Evolutionary conservation across 2,797 vertebrate genomes (phyloP).

Genomic region (Centroberyx gerrardi): DNA sequence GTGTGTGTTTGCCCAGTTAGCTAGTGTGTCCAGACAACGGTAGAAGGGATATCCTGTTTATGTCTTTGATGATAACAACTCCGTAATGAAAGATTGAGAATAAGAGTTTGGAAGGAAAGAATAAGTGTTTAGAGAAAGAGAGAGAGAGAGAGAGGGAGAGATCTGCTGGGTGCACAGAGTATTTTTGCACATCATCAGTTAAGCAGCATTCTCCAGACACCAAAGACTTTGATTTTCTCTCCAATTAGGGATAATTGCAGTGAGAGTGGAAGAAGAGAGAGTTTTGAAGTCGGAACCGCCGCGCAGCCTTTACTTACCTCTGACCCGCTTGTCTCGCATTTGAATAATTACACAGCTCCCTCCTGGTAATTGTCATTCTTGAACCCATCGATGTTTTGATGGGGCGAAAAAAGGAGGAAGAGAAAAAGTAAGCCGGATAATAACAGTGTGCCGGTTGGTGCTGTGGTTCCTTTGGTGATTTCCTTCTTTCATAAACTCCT

Average conservation of each 20-base stretch:
- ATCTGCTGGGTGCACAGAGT: slow-evolving; percentile 32
- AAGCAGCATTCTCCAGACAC: slow-evolving; percentile 76
- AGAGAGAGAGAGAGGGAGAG: slow-evolving; percentile 34
- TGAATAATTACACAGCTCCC: slow-evolving; percentile 84
- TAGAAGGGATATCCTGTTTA: slow-evolving; percentile 79
- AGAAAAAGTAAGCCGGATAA: slow-evolving; percentile 79
- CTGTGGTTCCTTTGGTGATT: slow-evolving; percentile 83
- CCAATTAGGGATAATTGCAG: slow-evolving; percentile 83
- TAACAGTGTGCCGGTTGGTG: slow-evolving; percentile 77
- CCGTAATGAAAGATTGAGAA: slow-evolving; percentile 58
- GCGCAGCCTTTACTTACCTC: slow-evolving; percentile 80
- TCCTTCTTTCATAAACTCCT: slow-evolving; percentile 73
- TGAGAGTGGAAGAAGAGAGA: slow-evolving; percentile 77
- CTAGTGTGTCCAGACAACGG: slow-evolving; percentile 50
- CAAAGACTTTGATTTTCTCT: slow-evolving; percentile 81
- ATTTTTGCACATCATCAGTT: slow-evolving; percentile 80
- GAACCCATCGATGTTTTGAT: slow-evolving; percentile 78
- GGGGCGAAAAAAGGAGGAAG: slow-evolving; percentile 63
- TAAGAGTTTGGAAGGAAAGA: slow-evolving; percentile 48
- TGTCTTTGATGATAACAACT: slow-evolving; percentile 73
- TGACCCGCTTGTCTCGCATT: slow-evolving; percentile 79
- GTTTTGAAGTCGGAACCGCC: slow-evolving; percentile 74
- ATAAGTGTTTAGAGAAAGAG: neutral
- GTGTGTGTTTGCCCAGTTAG: slow-evolving; percentile 25
- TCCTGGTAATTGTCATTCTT: slow-evolving; percentile 84